These are phyloP conservation scores for Elegia similella DNA, from an alignment of 2,888 invertebrate species.

Conservation along the genomic window DNA sequence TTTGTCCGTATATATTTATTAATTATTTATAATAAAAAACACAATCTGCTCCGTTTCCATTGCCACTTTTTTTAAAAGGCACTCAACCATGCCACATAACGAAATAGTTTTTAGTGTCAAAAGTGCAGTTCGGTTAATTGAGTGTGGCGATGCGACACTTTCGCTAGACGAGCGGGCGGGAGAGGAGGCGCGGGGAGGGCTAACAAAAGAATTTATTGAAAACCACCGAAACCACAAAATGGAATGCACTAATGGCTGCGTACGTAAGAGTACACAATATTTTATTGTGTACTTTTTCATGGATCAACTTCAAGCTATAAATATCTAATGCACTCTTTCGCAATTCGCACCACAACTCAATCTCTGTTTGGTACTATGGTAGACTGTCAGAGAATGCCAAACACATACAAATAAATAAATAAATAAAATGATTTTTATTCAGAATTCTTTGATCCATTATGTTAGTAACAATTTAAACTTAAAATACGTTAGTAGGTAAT, in stretches of 20 bases:
- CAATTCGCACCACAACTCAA: too few species aligned
- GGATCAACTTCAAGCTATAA: too few species aligned
- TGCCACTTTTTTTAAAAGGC: neutral
- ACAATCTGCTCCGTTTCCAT: neutral
- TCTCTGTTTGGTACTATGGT: too few species aligned
- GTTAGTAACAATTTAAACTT: too few species aligned
- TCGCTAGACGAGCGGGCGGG: neutral
- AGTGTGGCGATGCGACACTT: neutral
- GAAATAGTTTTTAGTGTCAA: neutral
- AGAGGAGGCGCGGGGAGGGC: too few species aligned
- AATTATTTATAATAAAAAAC: neutral
- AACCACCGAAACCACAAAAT: neutral
- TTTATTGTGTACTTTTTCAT: neutral
- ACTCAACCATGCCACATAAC: neutral
- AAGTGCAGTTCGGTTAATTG: neutral
- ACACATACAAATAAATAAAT: too few species aligned
- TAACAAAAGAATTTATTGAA: neutral
- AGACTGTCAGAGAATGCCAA: too few species aligned
- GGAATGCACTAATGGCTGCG: neutral
- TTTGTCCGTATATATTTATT: neutral
- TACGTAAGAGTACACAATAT: neutral
- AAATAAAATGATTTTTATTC: too few species aligned
- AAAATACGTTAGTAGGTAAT: too few species aligned
- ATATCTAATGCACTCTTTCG: too few species aligned
- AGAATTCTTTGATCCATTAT: too few species aligned